These are phyloP conservation scores for Imbricaverruca yamaguchii DNA, from an alignment of 2,888 invertebrate genomes.

Conservation along the genomic window DNA sequence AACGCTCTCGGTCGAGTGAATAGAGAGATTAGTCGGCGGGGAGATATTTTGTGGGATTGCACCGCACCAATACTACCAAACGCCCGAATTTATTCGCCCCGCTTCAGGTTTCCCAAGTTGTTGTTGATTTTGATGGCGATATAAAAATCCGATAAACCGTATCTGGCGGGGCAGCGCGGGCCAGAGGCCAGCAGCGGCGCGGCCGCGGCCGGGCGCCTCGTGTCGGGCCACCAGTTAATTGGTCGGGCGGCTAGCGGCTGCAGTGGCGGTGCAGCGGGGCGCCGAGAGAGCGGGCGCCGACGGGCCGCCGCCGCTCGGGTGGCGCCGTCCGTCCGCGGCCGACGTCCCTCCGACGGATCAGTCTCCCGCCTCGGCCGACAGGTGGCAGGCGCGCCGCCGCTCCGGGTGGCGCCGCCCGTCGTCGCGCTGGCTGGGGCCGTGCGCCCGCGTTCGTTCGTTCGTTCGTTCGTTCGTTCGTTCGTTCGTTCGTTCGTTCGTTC, in stretches of 20 bases:
- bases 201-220: neutral
- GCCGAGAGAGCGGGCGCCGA: neutral
- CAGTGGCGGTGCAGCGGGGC: neutral
- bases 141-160: neutral
- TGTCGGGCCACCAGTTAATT: neutral
- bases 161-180: neutral
- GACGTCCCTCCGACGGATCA: no score
- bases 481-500: no score
- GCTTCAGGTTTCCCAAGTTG: neutral
- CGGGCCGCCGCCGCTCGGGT: no score
- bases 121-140: conserved; percentile 14
- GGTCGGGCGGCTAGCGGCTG: neutral
- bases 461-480: no score
- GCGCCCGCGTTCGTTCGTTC: neutral
- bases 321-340: no score
- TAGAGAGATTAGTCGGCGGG: neutral
- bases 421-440: neutral
- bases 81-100: neutral
- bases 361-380: neutral
- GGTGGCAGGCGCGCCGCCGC: neutral
- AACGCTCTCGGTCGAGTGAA: neutral
- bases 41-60: neutral
- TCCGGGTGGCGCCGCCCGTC: neutral
- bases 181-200: neutral
- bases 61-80: neutral